A percentile compares a stretch with the other conserved stretches of the same genome.
These are phyloP conservation scores for Calidris pygmaea DNA, from an alignment of 2,113 vertebrate genomes.

Conservation along the genomic window DNA sequence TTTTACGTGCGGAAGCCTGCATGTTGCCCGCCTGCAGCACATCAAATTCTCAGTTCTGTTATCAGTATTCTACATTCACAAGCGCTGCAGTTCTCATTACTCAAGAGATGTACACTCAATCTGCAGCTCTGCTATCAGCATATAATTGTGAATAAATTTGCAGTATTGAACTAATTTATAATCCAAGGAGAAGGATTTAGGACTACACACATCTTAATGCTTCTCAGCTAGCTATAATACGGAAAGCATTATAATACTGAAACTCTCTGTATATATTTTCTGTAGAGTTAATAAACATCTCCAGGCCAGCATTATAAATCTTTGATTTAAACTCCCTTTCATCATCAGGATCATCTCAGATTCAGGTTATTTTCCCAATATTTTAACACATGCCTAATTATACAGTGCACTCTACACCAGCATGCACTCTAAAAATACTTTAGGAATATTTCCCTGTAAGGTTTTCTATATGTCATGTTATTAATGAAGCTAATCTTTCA, in stretches of 20 bases:
- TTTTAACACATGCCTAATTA: background rate
- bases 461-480: background rate
- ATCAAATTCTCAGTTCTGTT: background rate
- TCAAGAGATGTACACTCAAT: background rate
- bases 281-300: background rate
- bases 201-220: background rate
- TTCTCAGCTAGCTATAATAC: background rate
- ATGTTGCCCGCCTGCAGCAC: background rate
- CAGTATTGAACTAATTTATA: background rate
- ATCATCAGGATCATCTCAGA: background rate
- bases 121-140: background rate
- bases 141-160: background rate
- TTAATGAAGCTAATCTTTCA: background rate
- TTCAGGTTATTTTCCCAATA: background rate
- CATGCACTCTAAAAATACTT: background rate
- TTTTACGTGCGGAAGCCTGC: background rate
- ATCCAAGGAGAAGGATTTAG: slow-evolving; percentile 12
- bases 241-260: background rate
- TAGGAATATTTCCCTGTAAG: background rate
- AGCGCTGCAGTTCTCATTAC: background rate
- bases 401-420: background rate
- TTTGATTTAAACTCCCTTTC: slow-evolving; percentile 23
- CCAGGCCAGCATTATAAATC: background rate
- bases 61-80: background rate
- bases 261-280: background rate